Evolutionary conservation across 1,140 invertebrate genomes (phyloP), one percentile per base, ranked within the genome.

Genomic region (Lanistes nyassanus): DNA sequence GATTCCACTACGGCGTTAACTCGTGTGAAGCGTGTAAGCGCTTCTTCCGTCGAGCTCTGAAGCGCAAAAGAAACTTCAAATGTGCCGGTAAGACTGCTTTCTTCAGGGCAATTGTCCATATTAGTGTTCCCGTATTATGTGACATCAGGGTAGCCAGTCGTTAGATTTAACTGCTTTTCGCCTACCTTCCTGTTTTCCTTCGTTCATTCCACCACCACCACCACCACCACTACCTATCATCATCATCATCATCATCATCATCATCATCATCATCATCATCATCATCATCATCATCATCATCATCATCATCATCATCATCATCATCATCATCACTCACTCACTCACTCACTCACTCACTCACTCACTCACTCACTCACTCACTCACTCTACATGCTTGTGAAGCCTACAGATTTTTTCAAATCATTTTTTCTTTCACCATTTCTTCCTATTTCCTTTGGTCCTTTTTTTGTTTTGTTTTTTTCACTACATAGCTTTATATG

Each of bases 1-100:
- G 91, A 9, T 84, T 90, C 29, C 91, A 91, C 78, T 91, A 91
- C 80, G 90, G 90, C 39, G 89, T 89, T 6, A 87, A 89, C 65
- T 90, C 89, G 16, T 91, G 90, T 75, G 90, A 91, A 72, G 90
- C 90, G 2, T 91, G 90, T 81, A 90, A 90, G 83, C 84, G 83
- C 9, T 86, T 86, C 71, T 86, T 85, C 76, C 62, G 82, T 26
- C 76, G 85, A 31, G 81, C 80, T 76, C 67, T 86, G 47, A 78
- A 81, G 55, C 75, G 80, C 34, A 72, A 72, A 26, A 31, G 56
- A n/a, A 58, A 13, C n/a, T 72, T 72, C 56, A 72, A 72, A 34
- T 72, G 55, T 23, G 60, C n/a, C 58, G 70, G 70, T 62, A 42
- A 70, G 29, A n/a, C n/a, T 62, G 58, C 31, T 11, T 26, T 7